Conservation (phyloP, 2,888 invertebrate genomes). For the Cabera pusaria region DNA sequence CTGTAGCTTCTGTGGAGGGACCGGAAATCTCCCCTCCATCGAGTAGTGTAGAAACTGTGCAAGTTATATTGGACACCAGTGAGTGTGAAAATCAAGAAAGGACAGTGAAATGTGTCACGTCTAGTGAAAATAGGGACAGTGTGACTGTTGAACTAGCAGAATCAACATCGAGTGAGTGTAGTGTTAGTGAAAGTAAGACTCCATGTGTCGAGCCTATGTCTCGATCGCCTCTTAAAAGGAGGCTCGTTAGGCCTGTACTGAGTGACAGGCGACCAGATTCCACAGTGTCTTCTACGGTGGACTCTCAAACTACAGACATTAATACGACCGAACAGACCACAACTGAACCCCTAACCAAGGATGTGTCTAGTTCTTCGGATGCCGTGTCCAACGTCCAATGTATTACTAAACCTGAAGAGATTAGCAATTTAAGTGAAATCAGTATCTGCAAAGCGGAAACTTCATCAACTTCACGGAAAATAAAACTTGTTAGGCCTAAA, state of each 20-base stretch:
- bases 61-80: constrained; percentile 52
- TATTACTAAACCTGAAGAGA: constrained; percentile 70
- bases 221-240: constrained; percentile 62
- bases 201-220: constrained; percentile 45
- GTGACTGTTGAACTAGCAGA: constrained; percentile 75
- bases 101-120: constrained; percentile 72
- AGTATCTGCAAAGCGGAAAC: constrained; percentile 80
- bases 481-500: constrained; percentile 76
- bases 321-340: constrained; percentile 47
- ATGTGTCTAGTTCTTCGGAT: constrained; percentile 79
- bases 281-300: constrained; percentile 75
- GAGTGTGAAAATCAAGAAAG: constrained; percentile 54
- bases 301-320: constrained; percentile 55
- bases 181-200: constrained; percentile 62
- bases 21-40: constrained; percentile 38
- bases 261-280: constrained; percentile 71
- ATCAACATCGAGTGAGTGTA: constrained; percentile 76
- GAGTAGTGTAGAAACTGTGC: constrained; percentile 60
- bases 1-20: constrained; percentile 18
- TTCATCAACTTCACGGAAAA: constrained; percentile 70
- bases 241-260: constrained; percentile 67
- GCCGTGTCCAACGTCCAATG: constrained; percentile 62
- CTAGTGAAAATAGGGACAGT: constrained; percentile 72
- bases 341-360: constrained; percentile 63
- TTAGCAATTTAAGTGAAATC: constrained; percentile 74